Base-by-base conservation (phyloP, 2,888 invertebrate species). In the Sipunculus nudus region DNA sequence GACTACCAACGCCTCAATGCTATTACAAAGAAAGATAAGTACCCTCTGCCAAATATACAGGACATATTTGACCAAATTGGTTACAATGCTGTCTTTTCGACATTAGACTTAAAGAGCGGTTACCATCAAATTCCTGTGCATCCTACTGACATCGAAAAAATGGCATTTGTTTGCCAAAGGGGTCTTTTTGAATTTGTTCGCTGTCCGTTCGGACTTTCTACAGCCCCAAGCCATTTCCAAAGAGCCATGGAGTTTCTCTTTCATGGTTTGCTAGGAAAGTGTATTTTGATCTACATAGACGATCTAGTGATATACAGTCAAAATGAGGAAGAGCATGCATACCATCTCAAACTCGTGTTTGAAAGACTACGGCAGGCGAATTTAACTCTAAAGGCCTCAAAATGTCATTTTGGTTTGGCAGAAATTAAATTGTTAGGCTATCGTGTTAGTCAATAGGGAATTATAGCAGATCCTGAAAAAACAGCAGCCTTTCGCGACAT, bases 181-280 rank as follows among this genome's bases (percentile, higher is more conserved):
- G 56, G 55, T 2, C 25, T 49, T 28, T 60, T 58, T 26, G 19
- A 60, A 6, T 60, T 60, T 58, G 2, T 48, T 1, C 13, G 26
- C 23, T 39, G 40, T 47, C 56, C 60, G 2, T 63, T 63, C 39
- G 58, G 61, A 3, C 26, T 63, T 10, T 38, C 52, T 1, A 57
- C 54, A n/a, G 59, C 59, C 1, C 56, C 56, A 38, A 50, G 50
- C 1, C 28, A 19, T 28, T 58, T 64, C 39, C 53, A 65, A 31
- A 40, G 53, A 25, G 55, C 35, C 38, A 69, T 71, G 66, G 32
- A n/a, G n/a, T n/a, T n/a, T n/a, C n/a, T n/a, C n/a, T n/a, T n/a
- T n/a, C n/a, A n/a, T n/a, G n/a, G n/a, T n/a, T n/a, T n/a, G n/a
- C n/a, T n/a, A n/a, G n/a, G n/a, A n/a, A n/a, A n/a, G n/a, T n/a